Evolutionary conservation across 2,113 vertebrate genomes (phyloP), one percentile per base, ranked within the genome.

Genomic region (Alaudala cheleensis): DNA sequence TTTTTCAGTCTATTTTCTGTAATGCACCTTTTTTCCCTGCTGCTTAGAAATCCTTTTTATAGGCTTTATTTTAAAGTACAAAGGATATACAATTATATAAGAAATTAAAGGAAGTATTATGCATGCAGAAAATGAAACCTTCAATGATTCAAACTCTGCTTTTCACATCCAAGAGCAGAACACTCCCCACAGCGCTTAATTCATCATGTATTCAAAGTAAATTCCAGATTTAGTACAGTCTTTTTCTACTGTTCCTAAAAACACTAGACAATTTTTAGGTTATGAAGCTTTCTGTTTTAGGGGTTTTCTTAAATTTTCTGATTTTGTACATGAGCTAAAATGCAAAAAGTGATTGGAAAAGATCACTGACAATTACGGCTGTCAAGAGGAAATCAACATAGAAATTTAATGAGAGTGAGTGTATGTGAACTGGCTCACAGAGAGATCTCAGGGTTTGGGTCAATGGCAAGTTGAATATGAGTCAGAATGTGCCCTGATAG

Each of bases 391-490:
- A 79, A 54, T 22, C 14, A n/a, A 7, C 9, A 57, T 3, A 34
- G n/a, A 94, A 65, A 69, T 78, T 50, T 42, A 74, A 44, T 6
- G 56, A 17, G 9, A 82, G 5, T 11, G 23, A 57, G 14, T 34
- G 61, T 0, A 1, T 45, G n/a, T 7, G 88, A 74, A 50, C 0
- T 40, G 11, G 5, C 10, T 11, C 0, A 0, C 2, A 45, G 45
- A 65, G 15, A 70, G 2, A 44, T 34, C 6, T 71, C 14, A 8
- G 5, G 1, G 0, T 23, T 7, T 6, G 3, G 6, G 24, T 57
- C 40, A 8, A 44, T 79, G 31, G 10, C 5, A 47, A 31, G 11
- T 15, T 61, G n/a, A 70, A 25, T 47, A 20, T 10, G 10, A 47
- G 23, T 28, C 25, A 67, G 14, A 60, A 14, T 11, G 12, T 73